Base-by-base conservation (phyloP, 2,113 vertebrate genomes). In the Xyrauchen texanus region DNA sequence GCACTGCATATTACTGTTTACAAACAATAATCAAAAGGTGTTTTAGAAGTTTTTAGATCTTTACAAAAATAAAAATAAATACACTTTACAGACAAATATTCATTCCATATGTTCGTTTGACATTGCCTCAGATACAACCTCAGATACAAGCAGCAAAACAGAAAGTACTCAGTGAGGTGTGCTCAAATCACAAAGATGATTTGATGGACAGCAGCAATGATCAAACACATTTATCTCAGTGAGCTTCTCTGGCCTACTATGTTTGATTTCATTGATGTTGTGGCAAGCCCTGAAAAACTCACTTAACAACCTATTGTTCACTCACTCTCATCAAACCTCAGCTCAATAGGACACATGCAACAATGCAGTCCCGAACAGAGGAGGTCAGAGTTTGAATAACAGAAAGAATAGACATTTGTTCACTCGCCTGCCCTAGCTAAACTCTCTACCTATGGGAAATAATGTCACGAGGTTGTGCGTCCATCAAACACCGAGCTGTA, bases 311-410 rank as follows among this genome's bases (percentile, higher is more conserved):
- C 84, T 61, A 89, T 89, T 91, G 90, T 90, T 73, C 51, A 78
- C 76, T 82, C 76, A 67, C 85, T 87, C 89, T 91, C 84, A 80
- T 81, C 84, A 80, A 80, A 90, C 85, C 83, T 62, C 51, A 84
- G 83, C 90, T 93, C 90, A 90, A 91, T 88, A 89, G 87, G 88
- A 89, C 86, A 86, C 77, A 58, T 88, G 90, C 86, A 91, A 92
- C 92, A 91, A 92, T 91, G 88, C 78, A 34, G n/a, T 61, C 82
- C 67, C 87, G 77, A 75, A 87, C 86, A 87, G 79, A 86, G 68
- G 86, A 85, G 89, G 90, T 91, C 88, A 88, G 86, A 83, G 85
- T 88, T 81, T 88, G 21, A 34, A 34, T 34, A 34, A 34, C 21
- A 34, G 21, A 1, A 34, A 34, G 21, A 34, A 34, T 34, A 21